These are phyloP conservation scores for Agapetus fuscipes DNA, from an alignment of 2,888 invertebrate genomes.

Conservation along the genomic window DNA sequence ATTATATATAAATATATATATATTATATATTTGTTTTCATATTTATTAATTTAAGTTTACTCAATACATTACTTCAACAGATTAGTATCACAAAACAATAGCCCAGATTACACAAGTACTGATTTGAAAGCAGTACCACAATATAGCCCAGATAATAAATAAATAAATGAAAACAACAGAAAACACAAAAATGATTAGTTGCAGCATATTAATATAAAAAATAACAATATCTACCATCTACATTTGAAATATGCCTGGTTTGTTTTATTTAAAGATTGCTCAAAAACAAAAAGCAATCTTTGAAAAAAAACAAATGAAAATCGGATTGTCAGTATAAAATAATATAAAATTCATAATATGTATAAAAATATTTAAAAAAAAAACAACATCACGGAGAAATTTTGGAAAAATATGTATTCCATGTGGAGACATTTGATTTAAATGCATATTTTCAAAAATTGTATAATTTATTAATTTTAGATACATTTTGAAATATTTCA, in stretches of 20 bases:
- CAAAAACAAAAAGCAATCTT: not conserved
- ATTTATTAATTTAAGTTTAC: constrained; percentile 7
- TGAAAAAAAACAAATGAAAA: not conserved
- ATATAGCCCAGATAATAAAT: constrained; percentile 19
- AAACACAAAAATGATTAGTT: constrained; percentile 9
- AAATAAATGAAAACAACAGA: constrained; percentile 4
- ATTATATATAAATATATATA: constrained; percentile 6
- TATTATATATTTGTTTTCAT: constrained; percentile 1
- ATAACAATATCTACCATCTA: not conserved
- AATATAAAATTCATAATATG: constrained; percentile 2
- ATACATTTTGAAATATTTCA: constrained; percentile 4
- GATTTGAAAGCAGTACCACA: not conserved
- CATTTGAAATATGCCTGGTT: not conserved
- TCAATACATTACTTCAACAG: constrained; percentile 6
- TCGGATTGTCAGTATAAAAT: constrained; percentile 20
- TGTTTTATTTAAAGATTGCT: not conserved
- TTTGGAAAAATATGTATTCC: not conserved
- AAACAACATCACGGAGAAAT: constrained; percentile 3
- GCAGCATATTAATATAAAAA: constrained; percentile 4
- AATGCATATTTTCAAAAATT: not conserved
- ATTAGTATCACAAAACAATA: constrained; percentile 17
- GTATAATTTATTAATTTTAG: too few relatives aligned
- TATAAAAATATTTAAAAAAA: constrained; percentile 4
- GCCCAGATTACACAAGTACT: constrained; percentile 12
- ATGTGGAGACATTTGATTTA: not conserved